Evolutionary conservation across 1,140 invertebrate genomes (phyloP).

Genomic region (Zaprionus inermis): DNA sequence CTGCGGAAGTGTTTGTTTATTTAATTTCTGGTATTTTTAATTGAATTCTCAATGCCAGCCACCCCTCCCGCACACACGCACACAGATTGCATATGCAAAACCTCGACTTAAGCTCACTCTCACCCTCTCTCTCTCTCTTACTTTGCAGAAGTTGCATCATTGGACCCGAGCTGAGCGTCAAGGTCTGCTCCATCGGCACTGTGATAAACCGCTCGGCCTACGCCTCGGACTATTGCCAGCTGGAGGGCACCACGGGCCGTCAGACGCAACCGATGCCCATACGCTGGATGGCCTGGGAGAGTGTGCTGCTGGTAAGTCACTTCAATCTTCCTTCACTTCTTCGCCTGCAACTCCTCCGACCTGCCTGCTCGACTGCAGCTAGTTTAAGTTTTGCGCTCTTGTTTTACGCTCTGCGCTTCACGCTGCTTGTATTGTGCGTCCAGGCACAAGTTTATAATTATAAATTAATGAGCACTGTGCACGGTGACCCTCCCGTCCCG

Average conservation of each 20-base stretch:
- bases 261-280: conserved; percentile 88
- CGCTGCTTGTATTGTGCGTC: conserved; percentile 48
- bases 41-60: conserved; percentile 68
- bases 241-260: conserved; percentile 86
- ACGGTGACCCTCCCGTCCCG: conserved; percentile 4
- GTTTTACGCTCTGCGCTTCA: conserved; percentile 9
- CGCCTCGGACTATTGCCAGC: conserved; percentile 89
- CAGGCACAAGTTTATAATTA: conserved; percentile 65
- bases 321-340: neutral
- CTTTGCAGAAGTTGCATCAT: conserved; percentile 92
- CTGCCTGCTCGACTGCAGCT: neutral
- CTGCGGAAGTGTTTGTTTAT: conserved; percentile 74
- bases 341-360: neutral
- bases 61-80: neutral
- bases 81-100: conserved; percentile 46
- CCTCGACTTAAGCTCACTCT: conserved; percentile 14
- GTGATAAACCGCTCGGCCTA: conserved; percentile 88
- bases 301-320: conserved; percentile 89
- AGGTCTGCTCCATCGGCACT: conserved; percentile 93
- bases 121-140: conserved; percentile 37
- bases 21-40: conserved; percentile 81
- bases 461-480: conserved; percentile 63
- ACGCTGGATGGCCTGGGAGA: conserved; percentile 94
- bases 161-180: conserved; percentile 90
- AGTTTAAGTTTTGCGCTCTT: conserved; percentile 4